Evolutionary conservation across 2,113 vertebrate genomes (phyloP).

Genomic region (Lynx canadensis): DNA sequence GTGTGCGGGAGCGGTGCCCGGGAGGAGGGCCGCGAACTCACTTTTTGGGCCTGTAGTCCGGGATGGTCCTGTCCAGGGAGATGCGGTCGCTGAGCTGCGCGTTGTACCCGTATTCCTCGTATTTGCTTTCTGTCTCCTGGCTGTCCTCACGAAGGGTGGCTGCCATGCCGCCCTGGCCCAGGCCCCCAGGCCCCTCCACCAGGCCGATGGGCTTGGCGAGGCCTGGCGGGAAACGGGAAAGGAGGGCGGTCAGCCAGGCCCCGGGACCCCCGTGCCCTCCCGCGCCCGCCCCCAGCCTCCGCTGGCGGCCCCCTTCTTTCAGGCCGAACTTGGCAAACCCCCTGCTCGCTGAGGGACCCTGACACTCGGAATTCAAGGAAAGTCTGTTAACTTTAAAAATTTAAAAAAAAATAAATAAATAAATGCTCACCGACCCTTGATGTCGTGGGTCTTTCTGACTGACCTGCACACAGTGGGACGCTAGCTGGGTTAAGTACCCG

Average conservation of each 20-base stretch:
- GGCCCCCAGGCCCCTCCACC: slow-evolving; percentile 97
- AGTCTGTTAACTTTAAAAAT: neutral
- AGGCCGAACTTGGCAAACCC: neutral
- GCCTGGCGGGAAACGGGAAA: slow-evolving; percentile 84
- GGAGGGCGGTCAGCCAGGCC: neutral
- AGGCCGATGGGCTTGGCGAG: slow-evolving; percentile 98
- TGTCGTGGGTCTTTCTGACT: neutral
- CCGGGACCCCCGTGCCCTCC: accelerated
- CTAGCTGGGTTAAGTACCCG: neutral
- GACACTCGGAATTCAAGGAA: neutral
- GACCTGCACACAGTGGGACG: accelerated
- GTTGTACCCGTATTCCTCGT: slow-evolving; percentile 98
- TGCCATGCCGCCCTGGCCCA: slow-evolving; percentile 95
- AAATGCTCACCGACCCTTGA: neutral
- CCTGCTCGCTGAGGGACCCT: too few relatives aligned
- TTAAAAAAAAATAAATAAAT: neutral
- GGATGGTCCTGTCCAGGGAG: slow-evolving; percentile 97
- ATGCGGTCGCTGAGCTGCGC: slow-evolving; percentile 98
- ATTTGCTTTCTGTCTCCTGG: slow-evolving; percentile 91
- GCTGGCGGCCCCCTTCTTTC: too few relatives aligned
- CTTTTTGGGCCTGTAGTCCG: slow-evolving; percentile 98
- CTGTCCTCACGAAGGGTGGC: slow-evolving; percentile 94
- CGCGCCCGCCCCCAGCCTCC: accelerated
- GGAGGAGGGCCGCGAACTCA: slow-evolving; percentile 80
- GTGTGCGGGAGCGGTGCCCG: neutral